Evolutionary conservation across 2,888 invertebrate species (phyloP), one percentile per base, ranked within the genome.

Genomic region (Euclidia mi): DNA sequence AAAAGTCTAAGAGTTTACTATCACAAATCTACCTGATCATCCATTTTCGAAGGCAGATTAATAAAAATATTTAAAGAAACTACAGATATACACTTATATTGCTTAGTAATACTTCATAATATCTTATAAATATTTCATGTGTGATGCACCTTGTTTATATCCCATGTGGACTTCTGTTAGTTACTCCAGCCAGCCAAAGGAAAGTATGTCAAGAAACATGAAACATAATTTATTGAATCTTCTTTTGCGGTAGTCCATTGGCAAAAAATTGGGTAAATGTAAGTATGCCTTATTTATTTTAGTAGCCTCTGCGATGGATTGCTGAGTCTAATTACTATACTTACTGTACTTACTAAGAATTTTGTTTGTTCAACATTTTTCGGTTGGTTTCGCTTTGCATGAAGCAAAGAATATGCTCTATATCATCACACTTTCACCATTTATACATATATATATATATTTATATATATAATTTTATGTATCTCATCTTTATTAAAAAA

Each of bases 161-260:
- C 14, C 32, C 25, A 31, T 14, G 17, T 9, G 10, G 14, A 63
- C 25, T 48, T 32, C 34, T 38, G 46, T 48, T 43, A 20, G 45
- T 14, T 20, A 38, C 7, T 17, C 31, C 15, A 52, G 10, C 28
- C 38, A 34, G 38, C 41, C 14, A 49, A 52, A 48, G 25, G 47
- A 48, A 60, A 46, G 10, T 29, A 32, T 44, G 18, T 49, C 11
- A 17, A 32, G 28, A 25, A 42, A 38, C 44, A 51, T 51, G 56
- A 47, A 64, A 44, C 10, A 60, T 38, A 34, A 64, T 51, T 45
- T 45, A 51, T 56, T 44, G 40, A 52, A 56, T 65, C 43, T 46
- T 11, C 18, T 28, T 18, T 44, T 17, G 38, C 35, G 17, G 38
- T 42, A 49, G 48, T 35, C 35, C 28, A 37, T 40, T 31, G 32